Evolutionary conservation across 2,113 vertebrate species (phyloP), one percentile per base, ranked within the genome.

Genomic region (Carassius gibelio): DNA sequence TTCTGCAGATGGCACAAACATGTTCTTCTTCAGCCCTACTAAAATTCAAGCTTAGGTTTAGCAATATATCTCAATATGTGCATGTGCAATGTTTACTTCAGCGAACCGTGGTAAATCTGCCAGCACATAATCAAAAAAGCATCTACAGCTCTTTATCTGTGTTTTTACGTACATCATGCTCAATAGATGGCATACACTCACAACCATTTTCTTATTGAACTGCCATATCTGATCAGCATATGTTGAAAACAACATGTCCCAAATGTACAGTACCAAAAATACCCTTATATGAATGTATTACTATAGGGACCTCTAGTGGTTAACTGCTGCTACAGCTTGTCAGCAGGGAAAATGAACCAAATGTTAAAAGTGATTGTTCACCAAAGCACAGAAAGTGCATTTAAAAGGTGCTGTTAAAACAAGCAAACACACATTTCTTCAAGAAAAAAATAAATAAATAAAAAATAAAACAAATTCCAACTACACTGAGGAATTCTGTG

Each of bases 241-340:
- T 66, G 21, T 61, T 77, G 30, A 26, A 66, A 8, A 48, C 38
- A 5, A 6, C 61, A n/a, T 50, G 14, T 76, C 55, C 17, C 15
- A 76, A 55, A 76, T 76, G 75, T 50, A 50, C 42, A 75, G 6
- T 48, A 10, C 15, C 10, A 61, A 38, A 64, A 21, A 2, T 81
- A 68, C 13, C 14, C 9, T 5, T 30, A 68, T 52, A 52, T 21
- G 45, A 36, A 45, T 69, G 30, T 15, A 62, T 64, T 75, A 52
- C 83, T 17, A 78, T 10, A 77, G 75, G n/a, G 83, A 78, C 83
- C 75, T 84, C 83, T 84, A 84, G 83, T 84, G 83, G 83, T 69
- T 30, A n/a, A 69, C 5, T 50, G 42, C 15, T 34, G 15, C 14
- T 81, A 69, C 64, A 34, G 55, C 1, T 23, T 62, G 34, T 11